phyloP scores from a whole-genome alignment of 2,797 vertebrate genomes.

The Cottoperca gobio region DNA sequence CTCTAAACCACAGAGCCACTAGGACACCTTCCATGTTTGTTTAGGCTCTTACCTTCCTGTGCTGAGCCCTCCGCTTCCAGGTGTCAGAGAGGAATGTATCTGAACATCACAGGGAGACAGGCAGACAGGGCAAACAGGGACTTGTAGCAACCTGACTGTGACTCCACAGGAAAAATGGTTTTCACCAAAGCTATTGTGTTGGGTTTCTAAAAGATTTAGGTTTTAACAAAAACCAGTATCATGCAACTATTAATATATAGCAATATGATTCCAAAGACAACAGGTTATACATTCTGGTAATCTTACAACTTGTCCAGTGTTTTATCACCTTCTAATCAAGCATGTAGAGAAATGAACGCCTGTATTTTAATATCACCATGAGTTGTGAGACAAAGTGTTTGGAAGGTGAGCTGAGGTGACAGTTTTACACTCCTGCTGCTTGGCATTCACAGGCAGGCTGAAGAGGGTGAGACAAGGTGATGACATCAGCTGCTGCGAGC shows the following conservation, averaged over 20 bases:
- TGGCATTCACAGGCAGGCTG: background rate
- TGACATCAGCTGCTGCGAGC: slow-evolving; percentile 51
- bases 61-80: slow-evolving; percentile 72
- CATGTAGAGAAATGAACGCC: background rate
- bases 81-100: slow-evolving; percentile 76
- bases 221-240: slow-evolving; percentile 24
- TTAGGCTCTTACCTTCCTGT: slow-evolving; percentile 62
- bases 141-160: slow-evolving; percentile 69
- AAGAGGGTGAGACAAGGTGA: slow-evolving; percentile 40
- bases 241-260: background rate
- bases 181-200: slow-evolving; percentile 19
- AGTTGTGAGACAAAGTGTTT: background rate
- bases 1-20: slow-evolving; percentile 27
- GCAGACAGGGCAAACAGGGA: slow-evolving; percentile 36
- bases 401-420: slow-evolving; percentile 33
- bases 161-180: slow-evolving; percentile 22
- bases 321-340: background rate
- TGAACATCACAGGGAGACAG: slow-evolving; percentile 53
- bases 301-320: background rate
- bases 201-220: slow-evolving; percentile 21
- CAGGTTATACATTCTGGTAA: background rate
- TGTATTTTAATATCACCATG: background rate
- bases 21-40: slow-evolving; percentile 58
- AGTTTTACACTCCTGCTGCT: background rate
- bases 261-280: background rate